Base-by-base conservation (phyloP, 2,113 vertebrate species). In the Mus spicilegus region DNA sequence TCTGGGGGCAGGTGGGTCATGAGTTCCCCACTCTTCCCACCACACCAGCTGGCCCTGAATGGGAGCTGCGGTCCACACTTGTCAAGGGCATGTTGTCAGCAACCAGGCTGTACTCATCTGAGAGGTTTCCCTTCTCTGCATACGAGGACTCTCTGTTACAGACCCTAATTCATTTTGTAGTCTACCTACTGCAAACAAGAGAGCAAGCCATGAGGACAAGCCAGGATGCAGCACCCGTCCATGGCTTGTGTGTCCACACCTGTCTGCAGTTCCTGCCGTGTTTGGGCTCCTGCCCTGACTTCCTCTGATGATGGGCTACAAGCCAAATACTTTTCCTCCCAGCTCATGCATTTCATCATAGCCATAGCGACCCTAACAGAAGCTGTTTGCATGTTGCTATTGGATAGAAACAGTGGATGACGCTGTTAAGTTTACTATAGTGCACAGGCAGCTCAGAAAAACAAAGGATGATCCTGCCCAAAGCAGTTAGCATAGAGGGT, bases 41-140 rank as follows among this genome's bases (percentile, higher is more conserved):
- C 22, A 16, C 3, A 39, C 4, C 6, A 61, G 36, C 56, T 3
- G 6, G 11, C 39, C n/a, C 56, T 42, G 56, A 82, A 39, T 14
- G 36, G 0, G 20, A 28, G 22, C n/a, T 28, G 12, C 12, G 1
- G n/a, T 14, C 28, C 56, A 9, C 13, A n/a, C 13, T 8, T 17
- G 56, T 42, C n/a, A 61, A 28, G 7, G 26, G 12, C 28, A 20
- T 39, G 22, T 22, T 26, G 26, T 33, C 39, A 85, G 24, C 39
- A 39, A 17, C 42, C 16, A 30, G 61, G 28, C 10, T 86, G 39
- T 26, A 46, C 30, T 49, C 42, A 12, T 42, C 28, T 20, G n/a
- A 86, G 42, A 33, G 33, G 19, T 4, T 49, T 26, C 46, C 46
- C 42, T n/a, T 56, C 49, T 72, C 33, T 88, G 12, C 67, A 88